These are phyloP conservation scores for Hyles vespertilio DNA, from an alignment of 1,140 invertebrate species.

Conservation along the genomic window DNA sequence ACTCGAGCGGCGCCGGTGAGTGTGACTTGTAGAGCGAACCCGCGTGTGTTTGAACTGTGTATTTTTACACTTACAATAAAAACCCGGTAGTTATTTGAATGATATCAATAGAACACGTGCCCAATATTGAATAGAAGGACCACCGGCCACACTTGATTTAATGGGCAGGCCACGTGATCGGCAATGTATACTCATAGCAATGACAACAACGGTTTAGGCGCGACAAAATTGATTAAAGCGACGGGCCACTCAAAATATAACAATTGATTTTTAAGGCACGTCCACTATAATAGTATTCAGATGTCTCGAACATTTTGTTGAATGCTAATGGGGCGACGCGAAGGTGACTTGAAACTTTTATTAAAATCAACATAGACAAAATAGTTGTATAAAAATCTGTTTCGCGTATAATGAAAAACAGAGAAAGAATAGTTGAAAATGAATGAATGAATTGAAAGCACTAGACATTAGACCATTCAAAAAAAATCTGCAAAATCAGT, in stretches of 20 bases:
- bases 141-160: constrained; percentile 33
- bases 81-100: constrained; percentile 16
- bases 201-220: constrained; percentile 30
- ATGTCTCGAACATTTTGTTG: constrained; percentile 7
- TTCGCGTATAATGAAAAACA: too few relatives aligned
- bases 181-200: constrained; percentile 46
- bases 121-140: constrained; percentile 23
- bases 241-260: constrained; percentile 29
- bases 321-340: too few relatives aligned
- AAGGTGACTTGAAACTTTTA: too few relatives aligned
- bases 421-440: too few relatives aligned
- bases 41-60: background rate
- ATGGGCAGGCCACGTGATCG: constrained; percentile 31
- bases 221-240: constrained; percentile 43
- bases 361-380: too few relatives aligned
- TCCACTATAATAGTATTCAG: constrained; percentile 10
- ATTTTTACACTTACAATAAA: constrained; percentile 14
- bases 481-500: too few relatives aligned
- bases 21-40: constrained; percentile 1
- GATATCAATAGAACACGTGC: constrained; percentile 24
- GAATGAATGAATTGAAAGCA: too few relatives aligned
- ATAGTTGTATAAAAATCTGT: too few relatives aligned
- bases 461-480: too few relatives aligned
- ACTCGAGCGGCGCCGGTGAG: background rate
- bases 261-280: constrained; percentile 27